Conservation (phyloP, 2,888 invertebrate genomes). For the Euphydryas editha region DNA sequence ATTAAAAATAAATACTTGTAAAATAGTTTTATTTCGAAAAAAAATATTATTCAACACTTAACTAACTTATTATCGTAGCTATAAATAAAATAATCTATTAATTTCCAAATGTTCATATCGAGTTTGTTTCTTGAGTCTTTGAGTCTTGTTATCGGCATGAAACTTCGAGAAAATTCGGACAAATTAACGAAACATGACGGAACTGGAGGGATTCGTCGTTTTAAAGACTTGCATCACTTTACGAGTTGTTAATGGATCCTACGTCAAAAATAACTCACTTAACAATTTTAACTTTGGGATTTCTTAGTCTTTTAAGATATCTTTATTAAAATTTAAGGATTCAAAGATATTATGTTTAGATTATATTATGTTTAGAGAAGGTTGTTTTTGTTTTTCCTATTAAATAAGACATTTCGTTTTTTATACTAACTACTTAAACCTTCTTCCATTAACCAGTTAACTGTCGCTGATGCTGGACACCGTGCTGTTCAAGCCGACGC, state of each 20-base stretch:
- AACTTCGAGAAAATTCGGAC: conserved; percentile 19
- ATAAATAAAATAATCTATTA: background rate
- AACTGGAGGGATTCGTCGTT: conserved; percentile 7
- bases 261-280: background rate
- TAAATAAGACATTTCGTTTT: too few species aligned
- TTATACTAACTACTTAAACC: too few species aligned
- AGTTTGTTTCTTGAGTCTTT: too few species aligned
- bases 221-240: conserved; percentile 25
- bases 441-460: too few species aligned
- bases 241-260: conserved; percentile 9
- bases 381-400: too few species aligned
- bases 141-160: conserved; percentile 7
- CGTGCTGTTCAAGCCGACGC: too few species aligned
- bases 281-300: background rate
- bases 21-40: too few species aligned
- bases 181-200: conserved; percentile 28
- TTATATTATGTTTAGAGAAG: too few species aligned
- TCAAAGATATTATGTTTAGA: background rate
- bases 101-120: conserved; percentile 2
- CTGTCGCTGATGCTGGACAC: too few species aligned
- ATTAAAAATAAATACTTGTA: too few species aligned
- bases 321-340: background rate
- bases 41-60: too few species aligned
- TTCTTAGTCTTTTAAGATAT: background rate
- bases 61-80: too few species aligned